phyloP scores from a whole-genome alignment of 2,888 invertebrate genomes.

The Chrysodeixis includens region DNA sequence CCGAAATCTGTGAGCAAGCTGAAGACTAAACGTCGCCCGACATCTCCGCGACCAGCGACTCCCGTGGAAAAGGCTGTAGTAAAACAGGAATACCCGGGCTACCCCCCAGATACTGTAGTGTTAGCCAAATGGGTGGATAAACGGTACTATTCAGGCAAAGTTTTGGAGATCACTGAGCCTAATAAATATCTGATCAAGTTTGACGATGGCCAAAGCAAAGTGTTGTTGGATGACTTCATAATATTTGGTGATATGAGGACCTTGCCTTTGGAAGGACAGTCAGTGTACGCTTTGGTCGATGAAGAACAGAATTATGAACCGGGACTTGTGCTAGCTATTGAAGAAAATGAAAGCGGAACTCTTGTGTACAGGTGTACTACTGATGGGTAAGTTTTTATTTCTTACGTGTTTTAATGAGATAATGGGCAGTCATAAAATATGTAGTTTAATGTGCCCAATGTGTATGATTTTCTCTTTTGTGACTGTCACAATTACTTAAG shows the following conservation, averaged over 20 bases:
- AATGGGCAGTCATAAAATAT: too few relatives aligned
- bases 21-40: constrained; percentile 81
- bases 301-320: constrained; percentile 88
- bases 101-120: constrained; percentile 84
- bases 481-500: too few relatives aligned
- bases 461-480: too few relatives aligned
- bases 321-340: constrained; percentile 84
- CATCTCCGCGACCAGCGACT: constrained; percentile 82
- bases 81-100: constrained; percentile 80
- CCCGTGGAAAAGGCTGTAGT: constrained; percentile 78
- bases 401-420: background rate
- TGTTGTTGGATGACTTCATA: constrained; percentile 90
- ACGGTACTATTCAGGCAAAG: constrained; percentile 91
- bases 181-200: constrained; percentile 91
- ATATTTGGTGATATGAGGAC: constrained; percentile 87
- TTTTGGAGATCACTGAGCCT: constrained; percentile 87
- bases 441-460: too few relatives aligned
- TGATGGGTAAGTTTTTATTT: constrained; percentile 77
- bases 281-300: constrained; percentile 88
- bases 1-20: constrained; percentile 83
- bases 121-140: constrained; percentile 92
- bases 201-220: constrained; percentile 90
- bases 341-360: constrained; percentile 82
- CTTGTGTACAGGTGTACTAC: constrained; percentile 85
- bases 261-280: constrained; percentile 87